These are phyloP conservation scores for Dipodomys spectabilis DNA, from an alignment of 2,113 vertebrate species.

Conservation along the genomic window DNA sequence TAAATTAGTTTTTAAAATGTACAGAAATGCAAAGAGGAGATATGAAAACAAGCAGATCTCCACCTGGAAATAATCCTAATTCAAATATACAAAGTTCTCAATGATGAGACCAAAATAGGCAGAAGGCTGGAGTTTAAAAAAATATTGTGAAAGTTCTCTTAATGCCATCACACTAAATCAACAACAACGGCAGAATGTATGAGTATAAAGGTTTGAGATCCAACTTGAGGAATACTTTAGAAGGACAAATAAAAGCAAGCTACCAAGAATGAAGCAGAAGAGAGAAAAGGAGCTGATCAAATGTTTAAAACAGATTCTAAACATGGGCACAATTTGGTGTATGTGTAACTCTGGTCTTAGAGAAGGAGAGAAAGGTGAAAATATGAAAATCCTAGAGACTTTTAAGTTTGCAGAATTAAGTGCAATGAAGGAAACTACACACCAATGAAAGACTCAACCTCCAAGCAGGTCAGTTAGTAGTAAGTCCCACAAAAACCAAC, in stretches of 20 bases:
- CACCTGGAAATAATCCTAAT: not conserved
- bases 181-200: not conserved
- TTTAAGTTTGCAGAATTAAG: not conserved
- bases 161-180: not conserved
- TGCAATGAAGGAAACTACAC: not conserved
- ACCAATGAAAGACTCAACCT: not conserved
- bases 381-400: not conserved
- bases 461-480: not conserved
- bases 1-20: too few relatives aligned
- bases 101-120: not conserved
- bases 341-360: not conserved
- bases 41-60: too few relatives aligned
- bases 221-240: not conserved
- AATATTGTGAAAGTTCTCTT: not conserved
- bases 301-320: not conserved
- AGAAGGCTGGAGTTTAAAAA: not conserved
- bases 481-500: not conserved
- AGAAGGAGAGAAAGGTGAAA: not conserved
- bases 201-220: too few relatives aligned
- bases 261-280: not conserved
- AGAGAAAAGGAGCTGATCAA: not conserved
- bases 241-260: not conserved
- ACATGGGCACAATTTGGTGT: not conserved
- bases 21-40: not conserved
- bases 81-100: not conserved